Evolutionary conservation across 2,797 vertebrate genomes (phyloP), one percentile per base, ranked within the genome.

Genomic region (Coreius guichenoti): DNA sequence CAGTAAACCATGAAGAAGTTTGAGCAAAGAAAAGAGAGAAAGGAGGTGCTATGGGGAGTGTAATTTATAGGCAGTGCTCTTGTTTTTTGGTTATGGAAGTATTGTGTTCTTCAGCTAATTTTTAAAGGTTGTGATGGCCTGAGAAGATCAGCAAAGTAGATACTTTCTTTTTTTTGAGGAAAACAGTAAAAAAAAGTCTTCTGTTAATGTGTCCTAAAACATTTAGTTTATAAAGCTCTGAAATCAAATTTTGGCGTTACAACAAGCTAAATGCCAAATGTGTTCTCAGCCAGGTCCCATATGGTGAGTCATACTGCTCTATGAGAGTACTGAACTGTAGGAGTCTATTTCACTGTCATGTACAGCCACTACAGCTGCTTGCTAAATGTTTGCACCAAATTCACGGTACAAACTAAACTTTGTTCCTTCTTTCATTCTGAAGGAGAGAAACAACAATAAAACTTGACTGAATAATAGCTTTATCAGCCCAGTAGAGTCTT

Each of bases 211-310:
- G 61, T 68, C 63, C 29, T 0, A 26, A 68, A 47, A 54, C 49
- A 58, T 29, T 81, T 70, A 58, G 17, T 65, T 79, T 79, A 77
- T 79, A 65, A 68, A 80, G 63, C 49, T 39, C 45, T 29, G 23
- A 21, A 72, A 81, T 51, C n/a, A 21, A 68, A 65, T 49, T 49
- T 80, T 43, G 39, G 8, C 1, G 13, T 69, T 49, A 51, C 63
- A 69, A 80, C 63, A 36, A 68, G 8, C 51, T 77, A 77, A 77
- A 78, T 61, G 76, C 56, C 54, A 78, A 78, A 78, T 51, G 31
- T 19, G 54, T 81, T 81, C 47, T 54, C 31, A 39, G 31, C 13
- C 79, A 69, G 65, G 31, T 81, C 13, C 79, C 47, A 68, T 68
- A n/a, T 49, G 61, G 61, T 81, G 65, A 69, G 47, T 81, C 65